A percentile compares a stretch with the other conserved stretches of the same genome.
Evolutionary conservation across 2,113 vertebrate species (phyloP).

Genomic region (Campylomormyrus tamandua): DNA sequence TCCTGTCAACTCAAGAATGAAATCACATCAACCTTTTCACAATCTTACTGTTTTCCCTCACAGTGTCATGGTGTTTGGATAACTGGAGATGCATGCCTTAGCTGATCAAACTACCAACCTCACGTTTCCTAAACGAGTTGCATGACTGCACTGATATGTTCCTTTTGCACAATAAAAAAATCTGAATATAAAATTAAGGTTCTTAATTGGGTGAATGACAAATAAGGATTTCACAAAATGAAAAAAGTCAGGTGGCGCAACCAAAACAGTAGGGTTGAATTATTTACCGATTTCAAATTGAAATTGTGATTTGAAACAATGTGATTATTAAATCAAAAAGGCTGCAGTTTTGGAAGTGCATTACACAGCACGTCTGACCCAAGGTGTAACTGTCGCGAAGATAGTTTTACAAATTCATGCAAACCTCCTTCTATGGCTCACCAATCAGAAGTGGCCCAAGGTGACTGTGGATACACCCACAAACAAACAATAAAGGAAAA

Average conservation of each 20-base stretch:
- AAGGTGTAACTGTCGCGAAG: too few relatives aligned
- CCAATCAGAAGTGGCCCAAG: too few relatives aligned
- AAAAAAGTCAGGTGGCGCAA: not conserved
- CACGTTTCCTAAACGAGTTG: not conserved
- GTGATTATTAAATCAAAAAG: too few relatives aligned
- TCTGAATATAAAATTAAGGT: not conserved
- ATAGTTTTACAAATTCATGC: too few relatives aligned
- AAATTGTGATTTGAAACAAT: too few relatives aligned
- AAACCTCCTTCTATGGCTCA: too few relatives aligned
- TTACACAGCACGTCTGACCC: too few relatives aligned
- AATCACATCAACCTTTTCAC: not conserved
- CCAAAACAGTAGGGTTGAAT: too few relatives aligned
- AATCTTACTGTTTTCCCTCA: not conserved
- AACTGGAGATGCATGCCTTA: not conserved
- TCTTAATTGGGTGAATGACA: not conserved
- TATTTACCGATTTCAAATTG: too few relatives aligned
- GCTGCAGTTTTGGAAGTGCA: too few relatives aligned
- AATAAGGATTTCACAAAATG: not conserved
- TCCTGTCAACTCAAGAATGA: not conserved
- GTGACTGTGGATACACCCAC: too few relatives aligned
- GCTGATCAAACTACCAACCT: not conserved
- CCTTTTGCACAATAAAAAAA: not conserved
- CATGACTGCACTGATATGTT: not conserved
- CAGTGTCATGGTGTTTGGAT: not conserved
- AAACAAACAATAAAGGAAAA: too few relatives aligned